These are phyloP conservation scores for Thaleichthys pacificus DNA, from an alignment of 2,797 vertebrate species.

Conservation along the genomic window DNA sequence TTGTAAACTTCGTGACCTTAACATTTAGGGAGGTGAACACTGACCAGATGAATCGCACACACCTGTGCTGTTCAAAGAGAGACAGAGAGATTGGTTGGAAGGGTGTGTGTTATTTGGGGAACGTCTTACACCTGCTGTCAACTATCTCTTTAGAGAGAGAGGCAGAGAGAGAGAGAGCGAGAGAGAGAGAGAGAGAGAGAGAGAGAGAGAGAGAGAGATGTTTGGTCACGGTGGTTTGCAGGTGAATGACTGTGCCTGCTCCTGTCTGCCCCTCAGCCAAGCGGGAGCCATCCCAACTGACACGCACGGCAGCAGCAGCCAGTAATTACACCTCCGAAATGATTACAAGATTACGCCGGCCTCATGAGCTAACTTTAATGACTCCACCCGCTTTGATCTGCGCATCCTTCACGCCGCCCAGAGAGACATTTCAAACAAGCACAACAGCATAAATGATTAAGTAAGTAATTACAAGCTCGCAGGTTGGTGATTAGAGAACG, in stretches of 20 bases:
- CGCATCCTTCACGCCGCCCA: constrained; percentile 27
- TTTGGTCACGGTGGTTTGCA: constrained; percentile 1
- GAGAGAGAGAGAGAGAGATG: too few relatives aligned
- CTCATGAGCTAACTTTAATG: constrained; percentile 35
- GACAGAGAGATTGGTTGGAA: constrained; percentile 25
- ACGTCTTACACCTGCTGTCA: constrained; percentile 28
- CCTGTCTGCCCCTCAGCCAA: constrained; percentile 3
- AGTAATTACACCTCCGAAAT: constrained; percentile 39
- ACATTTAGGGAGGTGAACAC: too few relatives aligned
- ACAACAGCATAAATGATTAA: constrained; percentile 48
- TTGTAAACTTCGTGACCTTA: too few relatives aligned
- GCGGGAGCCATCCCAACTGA: background rate
- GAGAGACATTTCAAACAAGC: constrained; percentile 42
- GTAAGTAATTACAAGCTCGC: constrained; percentile 51
- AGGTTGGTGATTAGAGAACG: constrained; percentile 39
- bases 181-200: background rate
- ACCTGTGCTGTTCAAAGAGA: too few relatives aligned
- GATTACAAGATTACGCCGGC: constrained; percentile 26
- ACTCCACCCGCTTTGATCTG: constrained; percentile 37
- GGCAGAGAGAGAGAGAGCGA: background rate
- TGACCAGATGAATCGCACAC: too few relatives aligned
- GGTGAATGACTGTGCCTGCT: background rate
- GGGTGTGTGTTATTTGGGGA: constrained; percentile 19
- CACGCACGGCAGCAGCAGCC: constrained; percentile 8
- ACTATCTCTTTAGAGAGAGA: too few relatives aligned